Evolutionary conservation across 1,140 invertebrate genomes (phyloP), one percentile per base, ranked within the genome.

Genomic region (Dryas iulia): DNA sequence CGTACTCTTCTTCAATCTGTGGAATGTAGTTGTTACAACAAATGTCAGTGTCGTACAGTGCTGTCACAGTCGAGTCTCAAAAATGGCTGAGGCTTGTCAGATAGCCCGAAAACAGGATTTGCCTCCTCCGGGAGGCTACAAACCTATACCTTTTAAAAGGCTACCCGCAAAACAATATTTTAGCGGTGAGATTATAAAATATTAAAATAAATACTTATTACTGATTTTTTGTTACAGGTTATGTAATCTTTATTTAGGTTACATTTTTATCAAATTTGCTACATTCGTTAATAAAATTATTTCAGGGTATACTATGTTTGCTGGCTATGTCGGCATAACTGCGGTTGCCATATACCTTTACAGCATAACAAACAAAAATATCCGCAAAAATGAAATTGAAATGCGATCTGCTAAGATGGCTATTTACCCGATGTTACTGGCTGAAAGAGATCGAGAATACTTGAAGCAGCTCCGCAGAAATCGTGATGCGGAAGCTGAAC

Each of bases 101-200:
- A 60, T 92, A 66, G 83, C 78, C 61, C 81, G 83, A 78, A 94
- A 92, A 80, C 97, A 98, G 90, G 97, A 98, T 92, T 93, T 98
- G 93, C 97, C 97, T 78, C 97, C 97, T 71, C 89, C 93, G 59
- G 96, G 96, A 72, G 97, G 97, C 58, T 98, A 97, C 87, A 93
- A 93, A 73, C 93, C 95, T 10, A 95, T 98, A 73, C 93, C 94
- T 63, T 97, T 92, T 84, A 93, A 94, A 66, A 94, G 96, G 79
- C 91, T 96, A 31, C 95, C 95, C 28, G 93, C 96, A 2, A 96
- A 93, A 87, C 89, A 90, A 67, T 93, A 94, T 79, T 94, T 97
- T 65, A 94, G 93, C 76, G 94, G 96, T 96, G 92, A 86, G 85
- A 79, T 18, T 53, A 23, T 53, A 14, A 53, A 11, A 53, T 14